phyloP scores from a whole-genome alignment of 2,888 invertebrate species.

The Rhyacophila evoluta region DNA sequence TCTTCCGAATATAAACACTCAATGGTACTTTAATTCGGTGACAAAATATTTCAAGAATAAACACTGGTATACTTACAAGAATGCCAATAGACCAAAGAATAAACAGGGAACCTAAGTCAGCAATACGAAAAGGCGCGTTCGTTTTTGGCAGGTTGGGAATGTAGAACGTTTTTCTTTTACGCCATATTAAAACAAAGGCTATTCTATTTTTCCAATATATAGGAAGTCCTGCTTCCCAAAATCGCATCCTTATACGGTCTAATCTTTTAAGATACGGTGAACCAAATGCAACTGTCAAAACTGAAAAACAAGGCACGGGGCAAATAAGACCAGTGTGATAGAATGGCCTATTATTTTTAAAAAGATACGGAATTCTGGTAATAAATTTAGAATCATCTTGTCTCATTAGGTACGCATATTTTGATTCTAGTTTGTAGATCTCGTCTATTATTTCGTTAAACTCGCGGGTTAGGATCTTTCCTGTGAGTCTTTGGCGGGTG shows the following conservation, averaged over 20 bases:
- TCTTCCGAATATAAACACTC: not conserved
- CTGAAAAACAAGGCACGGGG: slow-evolving; percentile 70
- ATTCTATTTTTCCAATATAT: slow-evolving; percentile 61
- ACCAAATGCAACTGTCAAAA: slow-evolving; percentile 71
- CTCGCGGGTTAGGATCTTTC: not conserved
- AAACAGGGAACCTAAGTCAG: not conserved
- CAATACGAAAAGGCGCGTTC: not conserved
- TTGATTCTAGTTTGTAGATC: not conserved
- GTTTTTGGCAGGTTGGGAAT: not conserved
- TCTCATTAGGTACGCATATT: slow-evolving; percentile 66
- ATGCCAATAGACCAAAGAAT: slow-evolving; percentile 61
- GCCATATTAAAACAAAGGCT: not conserved
- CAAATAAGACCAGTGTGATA: slow-evolving; percentile 68
- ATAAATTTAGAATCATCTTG: slow-evolving; percentile 61
- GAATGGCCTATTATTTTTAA: slow-evolving; percentile 62
- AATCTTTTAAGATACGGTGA: slow-evolving; percentile 69
- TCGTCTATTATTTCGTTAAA: not conserved
- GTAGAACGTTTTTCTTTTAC: not conserved
- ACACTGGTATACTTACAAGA: slow-evolving; percentile 56
- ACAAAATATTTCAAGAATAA: not conserved
- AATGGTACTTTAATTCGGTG: not conserved
- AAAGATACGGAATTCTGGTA: slow-evolving; percentile 57
- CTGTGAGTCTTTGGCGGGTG: not conserved
- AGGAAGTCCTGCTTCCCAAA: slow-evolving; percentile 69
- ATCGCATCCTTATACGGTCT: slow-evolving; percentile 63